Evolutionary conservation across 2,888 invertebrate genomes (phyloP), one percentile per base, ranked within the genome.

Genomic region (Tiliacea aurago): DNA sequence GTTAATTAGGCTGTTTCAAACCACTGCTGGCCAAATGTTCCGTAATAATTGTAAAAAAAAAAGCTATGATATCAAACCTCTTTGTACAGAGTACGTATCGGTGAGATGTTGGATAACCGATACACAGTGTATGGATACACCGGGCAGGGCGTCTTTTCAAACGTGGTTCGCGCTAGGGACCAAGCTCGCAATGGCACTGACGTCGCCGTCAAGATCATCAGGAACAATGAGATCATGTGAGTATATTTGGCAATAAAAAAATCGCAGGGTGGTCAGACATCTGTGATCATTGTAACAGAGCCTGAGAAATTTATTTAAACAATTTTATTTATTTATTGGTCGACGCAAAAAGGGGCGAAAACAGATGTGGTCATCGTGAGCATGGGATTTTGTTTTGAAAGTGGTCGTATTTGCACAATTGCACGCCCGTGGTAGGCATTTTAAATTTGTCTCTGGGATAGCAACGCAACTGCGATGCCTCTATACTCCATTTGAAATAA

Each of bases 191-290:
- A 98, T 66, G 98, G 97, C 92, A 97, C 97, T 74, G 99, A 99
- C 92, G 99, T 99, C 0, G 99, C 99, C 58, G 98, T 99, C 64
- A 99, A 99, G 96, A 99, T 99, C 84, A 99, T 99, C 87, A 97
- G 99, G 74, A 99, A 99, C 95, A 99, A 99, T 94, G 99, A 99
- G 96, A 98, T 99, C 86, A 99, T 99, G 99, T 98, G 93, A 97
- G 97, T 72, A 69, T 18, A 49, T 18, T 18, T 33, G n/a, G 15
- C 33, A 2, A 33, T 33, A 37, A 37, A 28, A 28, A 28, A 28
- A 28, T 28, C 2, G 28, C 3, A 28, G 28, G 28, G 28, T 28
- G 28, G 28, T 28, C 28, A 28, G 28, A 28, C 28, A 28, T 28
- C 28, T 28, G 28, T 28, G 28, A 28, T 28, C 28, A 28, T 28